Base-by-base conservation (phyloP, 2,888 invertebrate genomes). In the Lysandra bellargus region DNA sequence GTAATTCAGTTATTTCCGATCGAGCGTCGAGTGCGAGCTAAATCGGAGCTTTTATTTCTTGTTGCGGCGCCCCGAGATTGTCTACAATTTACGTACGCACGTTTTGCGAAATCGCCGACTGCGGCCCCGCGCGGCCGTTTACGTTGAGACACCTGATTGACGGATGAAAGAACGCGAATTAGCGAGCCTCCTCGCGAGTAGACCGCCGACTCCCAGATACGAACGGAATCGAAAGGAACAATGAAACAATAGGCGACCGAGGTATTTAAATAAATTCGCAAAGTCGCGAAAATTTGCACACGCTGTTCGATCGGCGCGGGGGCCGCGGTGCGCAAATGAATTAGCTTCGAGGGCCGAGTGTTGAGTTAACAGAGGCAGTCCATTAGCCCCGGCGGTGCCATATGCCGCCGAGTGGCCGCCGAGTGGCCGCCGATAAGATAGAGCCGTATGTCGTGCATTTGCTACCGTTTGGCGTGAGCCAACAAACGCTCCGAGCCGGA, bases 341-440 rank as follows among this genome's bases (percentile, higher is more conserved):
- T 87, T 85, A 85, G 87, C 86, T 91, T 91, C 93, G 89, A 90
- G 89, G 89, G 85, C 84, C 85, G 90, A 91, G 89, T 92, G 91
- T 93, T 92, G 89, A 90, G 89, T 90, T 89, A 89, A 88, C 85
- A 84, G 84, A 88, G 88, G 87, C 85, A 83, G 85, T 92, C 92
- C 93, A 93, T 94, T 94, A 94, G 88, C 90, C 87, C 84, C 87
- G 88, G 85, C 82, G 82, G 88, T 86, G 90, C 89, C 94, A 94
- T 94, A 93, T 93, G 94, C 89, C 89, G 88, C 88, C 86, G 89
- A 94, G 94, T 94, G 92, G 94, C 89, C 89, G 88, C 88, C 86
- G 89, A 94, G 94, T 94, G 92, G 90, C 83, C 88, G 89, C 83
- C 90, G 94, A 94, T 94, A 94, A 94, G 94, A 94, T 94, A 94